A percentile compares a stretch with the other conserved stretches of the same genome.
phyloP scores from a whole-genome alignment of 2,888 invertebrate genomes.

The Bedellia somnulentella region DNA sequence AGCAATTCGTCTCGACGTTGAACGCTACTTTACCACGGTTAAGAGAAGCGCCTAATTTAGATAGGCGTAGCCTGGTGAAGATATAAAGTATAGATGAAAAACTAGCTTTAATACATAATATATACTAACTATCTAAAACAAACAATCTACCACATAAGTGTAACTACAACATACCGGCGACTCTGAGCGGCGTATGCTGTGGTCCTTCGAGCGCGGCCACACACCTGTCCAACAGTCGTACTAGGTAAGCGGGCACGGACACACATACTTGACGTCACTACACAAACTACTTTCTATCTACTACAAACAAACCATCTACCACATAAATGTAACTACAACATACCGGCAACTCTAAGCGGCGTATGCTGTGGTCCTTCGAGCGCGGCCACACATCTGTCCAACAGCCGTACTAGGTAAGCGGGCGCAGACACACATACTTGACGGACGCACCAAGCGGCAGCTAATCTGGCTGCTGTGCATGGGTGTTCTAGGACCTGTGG shows the following conservation, averaged over 20 bases:
- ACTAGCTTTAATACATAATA: too few species aligned
- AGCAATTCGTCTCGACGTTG: too few species aligned
- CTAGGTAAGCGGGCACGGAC: slow-evolving; percentile 92
- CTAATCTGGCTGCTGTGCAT: slow-evolving; percentile 87
- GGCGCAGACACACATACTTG: slow-evolving; percentile 93
- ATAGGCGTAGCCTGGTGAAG: too few species aligned
- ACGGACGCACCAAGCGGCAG: slow-evolving; percentile 93
- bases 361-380: slow-evolving; percentile 89
- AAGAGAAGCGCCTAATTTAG: too few species aligned
- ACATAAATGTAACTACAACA: too few species aligned
- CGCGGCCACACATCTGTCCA: slow-evolving; percentile 86
- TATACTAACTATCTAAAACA: too few species aligned
- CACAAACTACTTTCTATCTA: too few species aligned
- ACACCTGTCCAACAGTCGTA: slow-evolving; percentile 89
- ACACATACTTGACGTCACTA: too few species aligned
- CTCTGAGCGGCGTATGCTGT: slow-evolving; percentile 85
- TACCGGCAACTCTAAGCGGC: slow-evolving; percentile 79
- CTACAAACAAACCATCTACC: too few species aligned
- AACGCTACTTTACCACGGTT: too few species aligned
- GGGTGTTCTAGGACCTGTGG: slow-evolving; percentile 87
- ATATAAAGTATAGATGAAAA: too few species aligned
- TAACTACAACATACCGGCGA: slow-evolving; percentile 60
- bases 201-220: slow-evolving; percentile 86
- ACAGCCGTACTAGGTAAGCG: slow-evolving; percentile 89
- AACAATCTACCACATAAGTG: too few species aligned